Evolutionary conservation across 2,888 invertebrate species (phyloP), one percentile per base, ranked within the genome.

Genomic region (Drosophila subsilvestris): DNA sequence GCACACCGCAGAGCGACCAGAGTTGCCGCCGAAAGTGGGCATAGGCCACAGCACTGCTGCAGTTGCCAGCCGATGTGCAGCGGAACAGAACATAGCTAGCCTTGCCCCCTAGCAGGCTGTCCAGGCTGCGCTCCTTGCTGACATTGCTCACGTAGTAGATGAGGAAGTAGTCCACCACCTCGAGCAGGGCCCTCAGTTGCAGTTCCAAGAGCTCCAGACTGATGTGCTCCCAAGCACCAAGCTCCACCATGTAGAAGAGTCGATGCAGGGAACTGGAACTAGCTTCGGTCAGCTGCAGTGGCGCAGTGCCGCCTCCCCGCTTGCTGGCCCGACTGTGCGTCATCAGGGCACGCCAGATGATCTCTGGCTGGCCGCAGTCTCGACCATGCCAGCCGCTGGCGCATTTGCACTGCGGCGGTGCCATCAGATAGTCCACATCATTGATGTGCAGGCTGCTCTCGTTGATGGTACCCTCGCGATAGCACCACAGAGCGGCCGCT

Each of bases 351-450:
- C 95, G 93, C 94, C 95, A 95, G 14, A 95, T 93, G 10, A 95
- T 94, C 90, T 95, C 95, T 4, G 95, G 95, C 79, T 94, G 94
- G 1, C 94, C 94, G 82, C 95, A 95, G 78, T 95, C 95, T 9
- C 92, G 91, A 2, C 95, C 94, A 87, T 95, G 95, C 94, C 94
- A 95, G 32, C 94, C 94, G n/a, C 91, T 92, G 58, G 92, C 90
- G 82, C 95, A 95, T 17, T 92, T 90, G 77, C 95, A 95, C 79
- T 92, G 91, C 12, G 73, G 60, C 42, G 81, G 83, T 0, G 71
- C 71, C 72, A 79, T 61, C 7, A 85, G 48, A 49, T 88, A 83
- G 42, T 88, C 88, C 8, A 79, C 51, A 20, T 75, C 73, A 44
- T 78, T 75, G 1, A 62, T 48, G 1, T 27, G 54, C 5, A 59